phyloP scores from a whole-genome alignment of 2,797 vertebrate species.

The Thaleichthys pacificus region DNA sequence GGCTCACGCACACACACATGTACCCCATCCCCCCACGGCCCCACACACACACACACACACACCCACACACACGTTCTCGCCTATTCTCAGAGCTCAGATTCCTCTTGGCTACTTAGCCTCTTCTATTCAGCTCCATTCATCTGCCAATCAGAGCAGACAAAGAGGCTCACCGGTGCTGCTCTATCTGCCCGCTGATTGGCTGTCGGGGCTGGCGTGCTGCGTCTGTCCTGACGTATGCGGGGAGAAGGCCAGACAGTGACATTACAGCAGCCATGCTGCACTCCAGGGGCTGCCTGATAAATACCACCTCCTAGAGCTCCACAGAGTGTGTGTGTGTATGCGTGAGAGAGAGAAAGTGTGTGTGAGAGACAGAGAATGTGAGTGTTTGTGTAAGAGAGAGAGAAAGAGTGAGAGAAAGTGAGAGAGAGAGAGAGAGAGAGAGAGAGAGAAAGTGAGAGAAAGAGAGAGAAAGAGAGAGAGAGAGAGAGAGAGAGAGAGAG shows the following conservation, averaged over 20 bases:
- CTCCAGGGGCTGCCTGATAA: slow-evolving; percentile 62
- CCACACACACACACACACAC: too few relatives aligned
- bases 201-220: slow-evolving; percentile 40
- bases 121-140: too few relatives aligned
- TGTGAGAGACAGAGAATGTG: background rate
- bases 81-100: background rate
- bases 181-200: slow-evolving; percentile 39
- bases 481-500: background rate
- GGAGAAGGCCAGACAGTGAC: slow-evolving; percentile 69
- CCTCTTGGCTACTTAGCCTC: too few relatives aligned
- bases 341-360: background rate
- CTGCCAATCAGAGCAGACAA: background rate
- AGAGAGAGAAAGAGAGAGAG: background rate
- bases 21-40: too few relatives aligned
- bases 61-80: background rate
- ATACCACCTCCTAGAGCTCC: slow-evolving; percentile 63
- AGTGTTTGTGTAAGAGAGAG: background rate
- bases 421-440: background rate
- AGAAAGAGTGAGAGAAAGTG: background rate
- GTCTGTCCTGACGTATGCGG: slow-evolving; percentile 59
- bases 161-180: background rate
- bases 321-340: background rate
- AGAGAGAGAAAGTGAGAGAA: background rate
- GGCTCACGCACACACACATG: background rate
- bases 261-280: slow-evolving; percentile 61